Evolutionary conservation across 2,888 invertebrate genomes (phyloP).

Genomic region (Neoascia interrupta): DNA sequence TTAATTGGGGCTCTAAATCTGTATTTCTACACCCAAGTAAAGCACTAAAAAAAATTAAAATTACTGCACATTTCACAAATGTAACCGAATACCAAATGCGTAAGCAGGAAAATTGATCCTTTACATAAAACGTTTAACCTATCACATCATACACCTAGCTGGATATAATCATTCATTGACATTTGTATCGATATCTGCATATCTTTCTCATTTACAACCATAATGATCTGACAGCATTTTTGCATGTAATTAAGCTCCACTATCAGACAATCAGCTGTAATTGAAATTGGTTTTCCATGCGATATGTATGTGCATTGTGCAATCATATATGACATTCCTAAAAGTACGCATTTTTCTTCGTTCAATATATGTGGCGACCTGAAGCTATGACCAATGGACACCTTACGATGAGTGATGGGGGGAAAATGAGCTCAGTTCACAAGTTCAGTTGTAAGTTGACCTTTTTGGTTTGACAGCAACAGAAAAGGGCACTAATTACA

Average conservation of each 20-base stretch:
- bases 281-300: constrained; percentile 28
- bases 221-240: constrained; percentile 29
- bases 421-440: constrained; percentile 18
- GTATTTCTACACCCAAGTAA: too few relatives aligned
- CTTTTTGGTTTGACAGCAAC: constrained; percentile 46
- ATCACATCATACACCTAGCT: too few relatives aligned
- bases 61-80: background rate
- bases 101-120: too few relatives aligned
- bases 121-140: too few relatives aligned
- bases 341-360: background rate
- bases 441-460: too few relatives aligned
- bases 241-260: constrained; percentile 27
- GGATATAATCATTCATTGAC: background rate
- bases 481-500: constrained; percentile 59
- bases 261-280: constrained; percentile 49
- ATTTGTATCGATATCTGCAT: background rate
- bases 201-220: background rate
- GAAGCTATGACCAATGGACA: background rate
- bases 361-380: background rate
- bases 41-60: too few relatives aligned
- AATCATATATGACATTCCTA: too few relatives aligned
- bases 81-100: too few relatives aligned
- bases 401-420: background rate
- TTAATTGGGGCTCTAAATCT: too few relatives aligned
- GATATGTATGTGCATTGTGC: too few relatives aligned